Evolutionary conservation across 1,140 invertebrate species (phyloP).

Genomic region (Diprion similis): DNA sequence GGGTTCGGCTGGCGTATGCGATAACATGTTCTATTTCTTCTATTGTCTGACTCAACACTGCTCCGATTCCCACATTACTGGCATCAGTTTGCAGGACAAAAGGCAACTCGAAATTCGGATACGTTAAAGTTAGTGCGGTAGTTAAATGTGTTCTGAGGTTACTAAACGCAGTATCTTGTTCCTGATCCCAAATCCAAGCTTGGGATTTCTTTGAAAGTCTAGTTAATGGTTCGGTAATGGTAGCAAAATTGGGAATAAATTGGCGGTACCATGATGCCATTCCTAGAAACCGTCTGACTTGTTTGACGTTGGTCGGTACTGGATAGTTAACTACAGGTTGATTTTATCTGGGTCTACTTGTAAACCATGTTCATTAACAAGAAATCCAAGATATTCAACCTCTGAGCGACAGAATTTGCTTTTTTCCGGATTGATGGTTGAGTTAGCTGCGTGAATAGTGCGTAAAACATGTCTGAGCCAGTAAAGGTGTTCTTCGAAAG

Average conservation of each 20-base stretch:
- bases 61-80: slow-evolving; percentile 36
- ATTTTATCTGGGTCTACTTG: slow-evolving; percentile 47
- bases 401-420: slow-evolving; percentile 44
- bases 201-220: slow-evolving; percentile 25
- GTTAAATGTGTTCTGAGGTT: slow-evolving; percentile 20
- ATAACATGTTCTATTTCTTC: slow-evolving; percentile 40
- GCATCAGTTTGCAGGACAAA: slow-evolving; percentile 38
- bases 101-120: slow-evolving; percentile 20
- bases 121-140: slow-evolving; percentile 21
- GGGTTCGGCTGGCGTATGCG: slow-evolving; percentile 47
- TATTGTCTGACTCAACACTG: slow-evolving; percentile 35
- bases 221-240: slow-evolving; percentile 33
- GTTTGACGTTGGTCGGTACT: slow-evolving; percentile 43
- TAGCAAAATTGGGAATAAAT: slow-evolving; percentile 40
- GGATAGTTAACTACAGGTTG: slow-evolving; percentile 32
- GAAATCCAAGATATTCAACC: slow-evolving; percentile 48
- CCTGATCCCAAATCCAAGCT: slow-evolving; percentile 21
- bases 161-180: slow-evolving; percentile 24
- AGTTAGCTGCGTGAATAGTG: slow-evolving; percentile 25
- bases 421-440: slow-evolving; percentile 43
- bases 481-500: slow-evolving; percentile 45
- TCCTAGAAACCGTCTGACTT: slow-evolving; percentile 53
- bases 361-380: slow-evolving; percentile 44
- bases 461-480: slow-evolving; percentile 32
- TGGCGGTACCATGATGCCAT: slow-evolving; percentile 41